phyloP scores from a whole-genome alignment of 2,113 vertebrate genomes.

The Misgurnus mizolepis region DNA sequence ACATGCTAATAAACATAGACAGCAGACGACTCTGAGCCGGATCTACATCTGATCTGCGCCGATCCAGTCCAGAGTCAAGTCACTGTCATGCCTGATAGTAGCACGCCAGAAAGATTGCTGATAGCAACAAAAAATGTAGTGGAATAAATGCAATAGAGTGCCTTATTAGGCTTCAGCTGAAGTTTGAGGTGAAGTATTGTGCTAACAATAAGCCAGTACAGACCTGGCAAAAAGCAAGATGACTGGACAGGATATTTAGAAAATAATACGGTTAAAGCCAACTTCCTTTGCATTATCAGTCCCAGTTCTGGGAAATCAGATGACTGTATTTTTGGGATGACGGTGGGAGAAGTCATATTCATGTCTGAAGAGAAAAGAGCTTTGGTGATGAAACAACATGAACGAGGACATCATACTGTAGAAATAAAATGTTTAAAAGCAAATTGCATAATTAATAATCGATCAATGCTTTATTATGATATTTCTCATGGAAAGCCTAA shows the following conservation, averaged over 20 bases:
- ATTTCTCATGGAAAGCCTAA: neutral
- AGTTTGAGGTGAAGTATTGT: neutral
- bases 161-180: neutral
- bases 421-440: too few relatives aligned
- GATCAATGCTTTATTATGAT: neutral
- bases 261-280: neutral
- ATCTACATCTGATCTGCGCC: too few relatives aligned
- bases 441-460: neutral
- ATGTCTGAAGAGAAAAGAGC: neutral
- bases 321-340: neutral
- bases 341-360: too few relatives aligned
- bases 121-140: neutral
- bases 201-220: neutral
- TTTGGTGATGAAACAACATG: too few relatives aligned
- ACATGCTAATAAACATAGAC: too few relatives aligned
- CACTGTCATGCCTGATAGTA: neutral
- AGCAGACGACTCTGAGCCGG: too few relatives aligned
- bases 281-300: neutral
- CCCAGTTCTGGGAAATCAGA: constrained; percentile 5
- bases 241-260: constrained; percentile 2
- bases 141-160: neutral
- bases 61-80: too few relatives aligned
- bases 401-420: too few relatives aligned
- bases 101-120: neutral
- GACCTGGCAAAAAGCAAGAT: neutral